These are phyloP conservation scores for Notodonta ziczac DNA, from an alignment of 2,888 invertebrate species.

Conservation along the genomic window DNA sequence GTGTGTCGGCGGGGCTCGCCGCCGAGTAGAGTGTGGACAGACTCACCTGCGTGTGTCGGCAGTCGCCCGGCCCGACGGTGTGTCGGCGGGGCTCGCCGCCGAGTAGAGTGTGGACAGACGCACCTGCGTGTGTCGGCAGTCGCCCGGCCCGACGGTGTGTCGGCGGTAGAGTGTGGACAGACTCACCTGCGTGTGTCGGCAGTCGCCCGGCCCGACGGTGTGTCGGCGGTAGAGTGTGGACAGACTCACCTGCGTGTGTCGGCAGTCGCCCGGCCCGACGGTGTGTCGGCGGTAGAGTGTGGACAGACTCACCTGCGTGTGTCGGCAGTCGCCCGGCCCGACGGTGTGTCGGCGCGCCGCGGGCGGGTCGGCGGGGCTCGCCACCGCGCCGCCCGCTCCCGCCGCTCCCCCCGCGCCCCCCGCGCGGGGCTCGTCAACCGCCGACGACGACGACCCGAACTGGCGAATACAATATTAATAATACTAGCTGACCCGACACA, in stretches of 20 bases:
- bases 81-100: conserved; percentile 89
- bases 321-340: conserved; percentile 95
- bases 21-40: no score
- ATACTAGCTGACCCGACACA: no score
- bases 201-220: conserved; percentile 97
- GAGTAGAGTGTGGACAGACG: no score
- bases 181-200: conserved; percentile 92
- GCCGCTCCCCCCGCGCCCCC: conserved; percentile 35
- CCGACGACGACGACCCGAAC: conserved; percentile 48
- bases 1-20: conserved; percentile 91
- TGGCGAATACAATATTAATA: conserved; percentile 18
- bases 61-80: conserved; percentile 97
- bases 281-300: conserved; percentile 90
- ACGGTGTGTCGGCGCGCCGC: conserved; percentile 93
- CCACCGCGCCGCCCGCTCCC: conserved; percentile 90
- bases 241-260: conserved; percentile 93
- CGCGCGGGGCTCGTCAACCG: no score
- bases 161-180: no score
- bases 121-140: conserved; percentile 93
- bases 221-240: no score
- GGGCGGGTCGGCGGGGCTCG: conserved; percentile 81
- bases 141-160: conserved; percentile 97
- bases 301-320: conserved; percentile 87
- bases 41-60: conserved; percentile 92
- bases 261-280: conserved; percentile 95